phyloP scores from a whole-genome alignment of 64 coral and sea anemone species.

The Acropora yongei region DNA sequence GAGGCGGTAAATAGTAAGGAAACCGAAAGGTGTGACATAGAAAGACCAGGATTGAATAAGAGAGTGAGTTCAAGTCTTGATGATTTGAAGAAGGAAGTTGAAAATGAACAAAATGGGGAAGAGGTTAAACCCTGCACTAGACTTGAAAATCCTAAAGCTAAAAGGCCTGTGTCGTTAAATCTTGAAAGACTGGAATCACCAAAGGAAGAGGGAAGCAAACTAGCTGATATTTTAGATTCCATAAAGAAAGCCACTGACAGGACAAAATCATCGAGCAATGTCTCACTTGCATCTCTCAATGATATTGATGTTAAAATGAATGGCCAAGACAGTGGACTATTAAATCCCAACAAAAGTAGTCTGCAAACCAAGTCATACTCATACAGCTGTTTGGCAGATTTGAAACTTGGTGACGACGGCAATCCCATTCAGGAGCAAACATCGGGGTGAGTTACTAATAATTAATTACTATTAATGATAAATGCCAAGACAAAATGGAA shows the following conservation, averaged over 20 bases:
- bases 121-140: not conserved
- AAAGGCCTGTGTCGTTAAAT: slow-evolving; percentile 30
- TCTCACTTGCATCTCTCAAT: slow-evolving; percentile 17
- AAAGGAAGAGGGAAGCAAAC: slow-evolving; percentile 75
- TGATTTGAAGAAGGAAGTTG: slow-evolving; percentile 56
- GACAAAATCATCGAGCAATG: slow-evolving; percentile 11
- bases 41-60: slow-evolving; percentile 44
- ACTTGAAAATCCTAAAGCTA: not conserved
- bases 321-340: slow-evolving; percentile 2
- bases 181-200: not conserved
- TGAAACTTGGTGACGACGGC: slow-evolving; percentile 59
- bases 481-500: no score
- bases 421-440: slow-evolving; percentile 12
- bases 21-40: not conserved
- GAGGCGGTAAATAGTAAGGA: slow-evolving; percentile 69
- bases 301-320: slow-evolving; percentile 44
- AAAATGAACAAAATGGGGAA: slow-evolving; percentile 17
- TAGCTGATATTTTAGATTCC: slow-evolving; percentile 88
- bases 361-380: slow-evolving; percentile 64
- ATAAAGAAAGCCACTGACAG: slow-evolving; percentile 70
- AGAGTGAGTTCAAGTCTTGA: slow-evolving; percentile 86
- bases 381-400: slow-evolving; percentile 55
- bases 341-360: slow-evolving; percentile 23
- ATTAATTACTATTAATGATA: no score
- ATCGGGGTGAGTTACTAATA: not conserved